Conservation (phyloP, 2,113 vertebrate genomes). For the Heterotis niloticus region DNA sequence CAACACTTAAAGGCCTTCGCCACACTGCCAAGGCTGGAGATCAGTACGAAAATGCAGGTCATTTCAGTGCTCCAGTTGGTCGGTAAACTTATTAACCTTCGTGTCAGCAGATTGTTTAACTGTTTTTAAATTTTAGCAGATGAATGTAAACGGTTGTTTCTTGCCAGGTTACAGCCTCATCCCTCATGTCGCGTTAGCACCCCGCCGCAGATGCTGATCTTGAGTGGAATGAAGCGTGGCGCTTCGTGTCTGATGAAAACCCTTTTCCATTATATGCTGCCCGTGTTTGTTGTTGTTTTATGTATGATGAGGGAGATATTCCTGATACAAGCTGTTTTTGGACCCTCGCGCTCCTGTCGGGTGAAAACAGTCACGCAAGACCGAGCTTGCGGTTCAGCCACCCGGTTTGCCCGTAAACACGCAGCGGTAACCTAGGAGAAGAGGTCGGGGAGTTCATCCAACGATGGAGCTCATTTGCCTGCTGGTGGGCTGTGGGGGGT, state of each 20-base stretch:
- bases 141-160: too few relatives aligned
- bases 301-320: slow-evolving; percentile 42
- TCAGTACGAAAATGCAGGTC: too few relatives aligned
- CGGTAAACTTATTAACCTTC: too few relatives aligned
- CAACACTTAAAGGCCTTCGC: too few relatives aligned
- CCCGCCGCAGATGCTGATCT: background rate
- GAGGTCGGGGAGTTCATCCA: slow-evolving; percentile 43
- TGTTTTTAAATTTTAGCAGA: too few relatives aligned
- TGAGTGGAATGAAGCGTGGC: background rate
- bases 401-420: slow-evolving; percentile 28
- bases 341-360: background rate
- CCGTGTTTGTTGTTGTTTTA: slow-evolving; percentile 48
- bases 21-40: too few relatives aligned
- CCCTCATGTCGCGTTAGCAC: too few relatives aligned
- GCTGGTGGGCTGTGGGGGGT: too few relatives aligned
- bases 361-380: slow-evolving; percentile 12
- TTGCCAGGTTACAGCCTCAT: too few relatives aligned
- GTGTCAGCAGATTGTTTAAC: too few relatives aligned
- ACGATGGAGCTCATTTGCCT: too few relatives aligned
- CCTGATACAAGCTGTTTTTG: slow-evolving; percentile 34
- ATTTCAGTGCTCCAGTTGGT: too few relatives aligned
- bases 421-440: slow-evolving; percentile 17
- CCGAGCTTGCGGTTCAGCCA: slow-evolving; percentile 12
- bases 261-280: slow-evolving; percentile 40
- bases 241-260: slow-evolving; percentile 21